Conservation (phyloP, 2,888 invertebrate genomes). For the Monoplex corrugatus region DNA sequence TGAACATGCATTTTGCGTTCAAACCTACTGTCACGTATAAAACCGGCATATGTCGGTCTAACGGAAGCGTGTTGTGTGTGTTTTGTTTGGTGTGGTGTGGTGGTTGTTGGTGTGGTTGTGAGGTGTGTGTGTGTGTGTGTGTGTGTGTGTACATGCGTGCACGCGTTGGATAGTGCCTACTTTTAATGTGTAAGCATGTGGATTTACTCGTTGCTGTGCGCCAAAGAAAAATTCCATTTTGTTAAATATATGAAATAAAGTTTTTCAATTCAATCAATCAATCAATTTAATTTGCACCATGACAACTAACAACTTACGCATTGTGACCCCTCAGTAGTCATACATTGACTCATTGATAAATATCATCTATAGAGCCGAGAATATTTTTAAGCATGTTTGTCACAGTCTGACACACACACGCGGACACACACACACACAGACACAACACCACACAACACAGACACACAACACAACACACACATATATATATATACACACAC, state of each 20-base stretch:
- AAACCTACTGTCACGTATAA: background rate
- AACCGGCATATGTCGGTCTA: background rate
- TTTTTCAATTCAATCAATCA: background rate
- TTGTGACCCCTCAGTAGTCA: background rate
- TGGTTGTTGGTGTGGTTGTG: background rate
- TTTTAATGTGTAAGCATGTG: background rate
- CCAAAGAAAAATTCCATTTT: background rate
- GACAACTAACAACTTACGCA: background rate
- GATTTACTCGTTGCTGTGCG: background rate
- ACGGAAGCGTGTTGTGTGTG: background rate
- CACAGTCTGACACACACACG: background rate
- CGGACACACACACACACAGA: background rate
- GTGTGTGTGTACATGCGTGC: conserved; percentile 17
- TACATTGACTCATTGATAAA: background rate
- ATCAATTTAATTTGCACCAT: background rate
- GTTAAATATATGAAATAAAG: background rate
- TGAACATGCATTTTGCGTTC: background rate
- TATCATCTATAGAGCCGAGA: background rate
- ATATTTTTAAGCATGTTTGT: background rate
- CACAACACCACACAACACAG: too few relatives aligned
- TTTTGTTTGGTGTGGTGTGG: background rate
- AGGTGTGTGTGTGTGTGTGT: conserved; percentile 17
- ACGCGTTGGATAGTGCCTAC: background rate
- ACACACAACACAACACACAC: too few relatives aligned
- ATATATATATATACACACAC: too few relatives aligned